phyloP scores from a whole-genome alignment of 2,113 vertebrate species.

The Callithrix jacchus region DNA sequence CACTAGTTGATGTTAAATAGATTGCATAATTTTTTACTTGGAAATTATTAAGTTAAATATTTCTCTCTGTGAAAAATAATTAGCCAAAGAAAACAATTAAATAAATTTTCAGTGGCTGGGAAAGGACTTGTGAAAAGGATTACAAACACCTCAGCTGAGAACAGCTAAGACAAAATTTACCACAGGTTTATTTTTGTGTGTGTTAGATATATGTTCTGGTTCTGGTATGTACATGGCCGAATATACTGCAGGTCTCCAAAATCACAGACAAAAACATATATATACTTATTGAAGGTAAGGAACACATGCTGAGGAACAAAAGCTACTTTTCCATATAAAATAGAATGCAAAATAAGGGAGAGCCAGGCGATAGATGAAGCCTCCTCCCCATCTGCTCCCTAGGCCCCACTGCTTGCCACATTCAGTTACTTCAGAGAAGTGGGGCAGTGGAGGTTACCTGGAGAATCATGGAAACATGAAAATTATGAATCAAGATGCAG shows the following conservation, averaged over 20 bases:
- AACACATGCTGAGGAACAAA: neutral
- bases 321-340: neutral
- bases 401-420: neutral
- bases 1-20: neutral
- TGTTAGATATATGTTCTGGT: neutral
- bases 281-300: neutral
- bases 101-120: neutral
- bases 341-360: neutral
- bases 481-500: neutral
- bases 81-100: neutral
- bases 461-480: neutral
- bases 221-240: neutral
- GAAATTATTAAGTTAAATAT: constrained; percentile 4
- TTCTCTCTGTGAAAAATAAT: constrained; percentile 37
- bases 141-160: neutral
- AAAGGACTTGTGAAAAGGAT: neutral
- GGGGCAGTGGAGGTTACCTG: neutral
- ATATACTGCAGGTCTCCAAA: neutral
- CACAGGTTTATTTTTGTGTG: neutral
- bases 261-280: neutral
- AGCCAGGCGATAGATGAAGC: neutral
- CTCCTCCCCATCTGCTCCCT: neutral
- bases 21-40: neutral
- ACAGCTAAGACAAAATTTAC: neutral
- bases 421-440: constrained; percentile 14